Conservation (phyloP, 1,140 invertebrate species). For the Oncopodura yosiiana region DNA sequence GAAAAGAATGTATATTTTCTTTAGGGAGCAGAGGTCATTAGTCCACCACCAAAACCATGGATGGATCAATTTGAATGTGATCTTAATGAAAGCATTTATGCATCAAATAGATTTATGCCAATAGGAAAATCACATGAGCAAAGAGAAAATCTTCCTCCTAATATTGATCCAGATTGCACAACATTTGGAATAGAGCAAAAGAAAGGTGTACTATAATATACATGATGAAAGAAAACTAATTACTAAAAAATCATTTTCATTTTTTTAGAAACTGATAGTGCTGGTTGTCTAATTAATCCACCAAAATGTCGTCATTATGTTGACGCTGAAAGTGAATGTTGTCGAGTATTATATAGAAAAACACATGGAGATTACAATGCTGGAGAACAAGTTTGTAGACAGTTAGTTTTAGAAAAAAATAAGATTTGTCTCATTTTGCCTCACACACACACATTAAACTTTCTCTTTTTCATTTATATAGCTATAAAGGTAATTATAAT, state of each 20-base stretch:
- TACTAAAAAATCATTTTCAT: background rate
- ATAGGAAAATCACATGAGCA: slow-evolving; percentile 30
- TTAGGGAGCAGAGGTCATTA: slow-evolving; percentile 17
- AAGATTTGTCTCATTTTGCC: background rate
- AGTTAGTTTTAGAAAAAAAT: slow-evolving; percentile 4
- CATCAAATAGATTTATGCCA: slow-evolving; percentile 16
- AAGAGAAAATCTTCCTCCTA: slow-evolving; percentile 12
- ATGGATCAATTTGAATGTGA: slow-evolving; percentile 19
- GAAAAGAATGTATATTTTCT: background rate
- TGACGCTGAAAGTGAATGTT: slow-evolving; percentile 11
- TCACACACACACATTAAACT: background rate
- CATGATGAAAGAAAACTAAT: background rate
- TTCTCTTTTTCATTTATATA: background rate
- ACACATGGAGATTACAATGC: slow-evolving; percentile 27
- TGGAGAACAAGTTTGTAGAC: slow-evolving; percentile 29
- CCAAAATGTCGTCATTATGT: slow-evolving; percentile 13
- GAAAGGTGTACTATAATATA: slow-evolving; percentile 3
- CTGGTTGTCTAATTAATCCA: slow-evolving; percentile 23
- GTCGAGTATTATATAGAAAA: slow-evolving; percentile 18
- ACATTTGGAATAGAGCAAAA: slow-evolving; percentile 21
- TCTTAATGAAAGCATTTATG: slow-evolving; percentile 26
- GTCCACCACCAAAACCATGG: slow-evolving; percentile 22
- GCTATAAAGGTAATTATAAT: slow-evolving; percentile 16
- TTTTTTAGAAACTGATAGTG: slow-evolving; percentile 1
- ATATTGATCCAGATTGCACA: slow-evolving; percentile 20